phyloP scores from a whole-genome alignment of 2,797 vertebrate genomes.

The Cynodonichthys magdalenae region DNA sequence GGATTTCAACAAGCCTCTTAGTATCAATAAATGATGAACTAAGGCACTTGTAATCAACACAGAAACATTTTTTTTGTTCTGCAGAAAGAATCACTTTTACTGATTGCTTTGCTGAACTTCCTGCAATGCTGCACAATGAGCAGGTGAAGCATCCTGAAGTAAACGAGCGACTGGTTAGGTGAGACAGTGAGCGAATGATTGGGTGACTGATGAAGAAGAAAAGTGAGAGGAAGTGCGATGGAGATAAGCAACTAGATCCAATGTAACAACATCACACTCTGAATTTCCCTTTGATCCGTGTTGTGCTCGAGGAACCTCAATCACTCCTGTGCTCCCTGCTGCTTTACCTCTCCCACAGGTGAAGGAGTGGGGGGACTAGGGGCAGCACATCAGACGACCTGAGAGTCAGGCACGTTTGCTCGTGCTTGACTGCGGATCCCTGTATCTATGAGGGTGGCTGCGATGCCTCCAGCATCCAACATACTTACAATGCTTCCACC shows the following conservation, averaged over 20 bases:
- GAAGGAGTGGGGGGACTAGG: constrained; percentile 46
- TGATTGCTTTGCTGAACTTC: constrained; percentile 52
- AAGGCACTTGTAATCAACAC: constrained; percentile 38
- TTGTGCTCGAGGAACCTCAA: constrained; percentile 38
- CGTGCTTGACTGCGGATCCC: constrained; percentile 12
- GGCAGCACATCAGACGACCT: constrained; percentile 70
- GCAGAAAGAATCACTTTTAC: constrained; percentile 20
- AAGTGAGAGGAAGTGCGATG: constrained; percentile 43
- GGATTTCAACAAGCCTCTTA: constrained; percentile 41
- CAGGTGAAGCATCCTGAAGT: constrained; percentile 40
- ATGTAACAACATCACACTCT: constrained; percentile 51
- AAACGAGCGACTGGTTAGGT: constrained; percentile 43
- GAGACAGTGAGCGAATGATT: constrained; percentile 29
- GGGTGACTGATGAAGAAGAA: constrained; percentile 53
- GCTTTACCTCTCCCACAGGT: constrained; percentile 67
- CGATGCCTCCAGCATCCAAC: constrained; percentile 47
- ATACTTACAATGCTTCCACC: constrained; percentile 44
- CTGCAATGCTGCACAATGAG: constrained; percentile 29
- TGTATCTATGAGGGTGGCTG: constrained; percentile 43
- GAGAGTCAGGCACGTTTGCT: constrained; percentile 22
- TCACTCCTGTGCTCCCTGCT: constrained; percentile 58
- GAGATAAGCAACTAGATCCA: constrained; percentile 67
- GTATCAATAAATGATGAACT: constrained; percentile 47
- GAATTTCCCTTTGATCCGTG: constrained; percentile 69
- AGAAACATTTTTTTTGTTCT: constrained; percentile 6